phyloP scores from a whole-genome alignment of 2,888 invertebrate species.

The Eupelmus urozonus region DNA sequence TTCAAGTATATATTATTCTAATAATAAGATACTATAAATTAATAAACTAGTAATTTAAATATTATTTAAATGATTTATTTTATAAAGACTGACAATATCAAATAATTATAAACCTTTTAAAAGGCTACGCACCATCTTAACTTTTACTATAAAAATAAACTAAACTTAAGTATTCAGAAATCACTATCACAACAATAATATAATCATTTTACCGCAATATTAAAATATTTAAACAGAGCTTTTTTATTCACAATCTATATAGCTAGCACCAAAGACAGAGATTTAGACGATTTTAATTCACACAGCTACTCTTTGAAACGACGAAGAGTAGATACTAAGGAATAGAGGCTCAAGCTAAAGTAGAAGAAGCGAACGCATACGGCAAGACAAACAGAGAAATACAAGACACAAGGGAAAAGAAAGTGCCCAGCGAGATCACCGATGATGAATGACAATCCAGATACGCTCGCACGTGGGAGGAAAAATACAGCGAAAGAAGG shows the following conservation, averaged over 20 bases:
- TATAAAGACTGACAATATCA: no score
- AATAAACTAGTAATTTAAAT: no score
- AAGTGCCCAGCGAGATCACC: not conserved
- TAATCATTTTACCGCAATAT: not conserved
- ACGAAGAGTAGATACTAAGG: not conserved
- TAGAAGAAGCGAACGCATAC: not conserved
- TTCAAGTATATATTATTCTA: no score
- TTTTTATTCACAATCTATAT: not conserved
- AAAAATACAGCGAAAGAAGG: constrained; percentile 28
- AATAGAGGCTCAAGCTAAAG: not conserved
- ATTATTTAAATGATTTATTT: no score
- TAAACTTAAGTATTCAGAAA: no score
- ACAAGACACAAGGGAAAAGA: not conserved
- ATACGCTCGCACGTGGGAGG: constrained; percentile 38
- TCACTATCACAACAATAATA: no score
- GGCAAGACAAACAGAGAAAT: not conserved
- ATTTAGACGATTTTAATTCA: constrained; percentile 41
- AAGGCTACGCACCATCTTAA: no score
- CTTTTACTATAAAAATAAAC: no score
- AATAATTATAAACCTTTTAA: no score
- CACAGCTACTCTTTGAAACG: not conserved
- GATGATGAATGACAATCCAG: constrained; percentile 56
- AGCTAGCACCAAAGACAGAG: not conserved
- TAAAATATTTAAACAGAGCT: constrained; percentile 5
- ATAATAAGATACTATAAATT: no score